Evolutionary conservation across 2,113 vertebrate genomes (phyloP).

Genomic region (Burhinus bistriatus): DNA sequence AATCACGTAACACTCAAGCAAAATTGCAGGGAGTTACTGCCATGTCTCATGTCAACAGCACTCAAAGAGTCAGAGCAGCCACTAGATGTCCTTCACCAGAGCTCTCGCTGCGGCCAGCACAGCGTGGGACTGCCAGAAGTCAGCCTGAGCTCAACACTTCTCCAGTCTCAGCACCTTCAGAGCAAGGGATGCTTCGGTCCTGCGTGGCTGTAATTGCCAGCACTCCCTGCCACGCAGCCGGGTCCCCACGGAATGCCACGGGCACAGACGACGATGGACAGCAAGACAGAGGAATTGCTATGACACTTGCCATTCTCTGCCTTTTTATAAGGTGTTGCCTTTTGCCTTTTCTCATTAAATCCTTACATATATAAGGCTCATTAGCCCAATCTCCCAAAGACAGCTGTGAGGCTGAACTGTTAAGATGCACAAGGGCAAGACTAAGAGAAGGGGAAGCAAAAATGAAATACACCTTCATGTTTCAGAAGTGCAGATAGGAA

Average conservation of each 20-base stretch:
- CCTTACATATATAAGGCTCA: background rate
- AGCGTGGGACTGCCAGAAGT: background rate
- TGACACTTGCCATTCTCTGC: background rate
- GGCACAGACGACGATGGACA: rapidly evolving
- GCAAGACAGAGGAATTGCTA: background rate
- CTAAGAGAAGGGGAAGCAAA: background rate
- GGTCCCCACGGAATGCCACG: rapidly evolving
- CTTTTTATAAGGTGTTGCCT: background rate
- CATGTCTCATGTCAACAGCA: rapidly evolving
- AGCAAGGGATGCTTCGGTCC: background rate
- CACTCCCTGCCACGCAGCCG: rapidly evolving
- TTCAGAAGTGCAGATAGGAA: background rate
- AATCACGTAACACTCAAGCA: background rate
- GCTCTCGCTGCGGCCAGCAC: rapidly evolving
- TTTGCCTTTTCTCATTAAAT: background rate
- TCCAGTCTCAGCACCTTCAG: background rate
- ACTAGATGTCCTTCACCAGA: background rate
- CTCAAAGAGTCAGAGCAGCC: background rate
- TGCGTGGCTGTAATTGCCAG: background rate
- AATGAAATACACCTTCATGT: background rate
- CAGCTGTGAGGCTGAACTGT: background rate
- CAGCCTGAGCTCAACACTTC: background rate
- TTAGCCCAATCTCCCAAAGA: background rate
- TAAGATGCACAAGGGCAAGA: background rate
- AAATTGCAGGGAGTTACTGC: background rate